Conservation (phyloP, 2,797 vertebrate genomes). For the Enteromius unitaeniatus region DNA sequence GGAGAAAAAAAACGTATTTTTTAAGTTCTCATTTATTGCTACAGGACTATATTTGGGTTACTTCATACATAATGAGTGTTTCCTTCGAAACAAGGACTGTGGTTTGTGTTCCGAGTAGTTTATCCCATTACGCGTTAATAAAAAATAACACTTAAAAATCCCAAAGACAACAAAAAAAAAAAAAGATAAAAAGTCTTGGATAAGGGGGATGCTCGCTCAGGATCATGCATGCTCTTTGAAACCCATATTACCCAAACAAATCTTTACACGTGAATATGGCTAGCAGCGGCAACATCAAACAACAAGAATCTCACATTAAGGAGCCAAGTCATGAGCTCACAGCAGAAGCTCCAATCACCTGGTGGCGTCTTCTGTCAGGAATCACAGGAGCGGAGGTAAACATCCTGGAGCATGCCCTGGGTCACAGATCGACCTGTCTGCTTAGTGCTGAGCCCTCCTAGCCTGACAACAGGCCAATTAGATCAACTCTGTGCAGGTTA, state of each 20-base stretch:
- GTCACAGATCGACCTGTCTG: conserved; percentile 63
- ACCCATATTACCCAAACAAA: conserved; percentile 38
- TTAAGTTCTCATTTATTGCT: background rate
- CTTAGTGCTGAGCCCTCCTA: conserved; percentile 52
- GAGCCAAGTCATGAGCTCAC: conserved; percentile 36
- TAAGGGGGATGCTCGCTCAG: background rate
- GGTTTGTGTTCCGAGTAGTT: background rate
- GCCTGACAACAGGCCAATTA: conserved; percentile 65
- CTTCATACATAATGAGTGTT: background rate
- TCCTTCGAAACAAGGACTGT: background rate
- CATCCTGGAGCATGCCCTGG: conserved; percentile 63
- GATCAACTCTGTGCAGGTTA: conserved; percentile 48
- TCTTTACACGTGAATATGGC: conserved; percentile 43
- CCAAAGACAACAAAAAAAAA: background rate
- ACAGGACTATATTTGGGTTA: background rate
- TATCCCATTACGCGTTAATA: background rate
- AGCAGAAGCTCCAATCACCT: conserved; percentile 54
- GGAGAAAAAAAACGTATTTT: background rate
- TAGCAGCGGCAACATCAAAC: conserved; percentile 44
- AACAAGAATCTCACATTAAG: conserved; percentile 35
- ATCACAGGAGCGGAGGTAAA: conserved; percentile 61
- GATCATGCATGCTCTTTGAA: conserved; percentile 24
- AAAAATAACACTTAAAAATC: background rate
- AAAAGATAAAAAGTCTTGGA: background rate
- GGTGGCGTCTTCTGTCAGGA: conserved; percentile 54